Conservation (phyloP, 1,140 invertebrate genomes). For the Procambarus clarkii region DNA sequence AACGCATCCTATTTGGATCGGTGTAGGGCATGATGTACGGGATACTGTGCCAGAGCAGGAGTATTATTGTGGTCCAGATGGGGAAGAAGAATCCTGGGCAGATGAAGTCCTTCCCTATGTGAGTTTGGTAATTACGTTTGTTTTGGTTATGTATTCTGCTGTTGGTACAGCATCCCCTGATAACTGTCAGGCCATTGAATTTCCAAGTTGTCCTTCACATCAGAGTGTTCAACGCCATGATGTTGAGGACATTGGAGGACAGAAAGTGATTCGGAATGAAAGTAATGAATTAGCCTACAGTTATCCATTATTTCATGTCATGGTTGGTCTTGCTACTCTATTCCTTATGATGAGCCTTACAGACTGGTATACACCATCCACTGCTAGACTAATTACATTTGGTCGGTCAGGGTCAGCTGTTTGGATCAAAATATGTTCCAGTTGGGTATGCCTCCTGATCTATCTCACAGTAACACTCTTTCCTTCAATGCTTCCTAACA, state of each 20-base stretch:
- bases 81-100: slow-evolving; percentile 43
- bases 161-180: slow-evolving; percentile 61
- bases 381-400: slow-evolving; percentile 68
- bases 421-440: slow-evolving; percentile 98
- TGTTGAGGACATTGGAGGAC: slow-evolving; percentile 74
- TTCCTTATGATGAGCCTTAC: slow-evolving; percentile 99
- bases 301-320: slow-evolving; percentile 98
- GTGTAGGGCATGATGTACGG: slow-evolving; percentile 33
- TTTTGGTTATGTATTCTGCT: slow-evolving; percentile 61
- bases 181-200: slow-evolving; percentile 67
- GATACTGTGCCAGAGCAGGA: slow-evolving; percentile 44
- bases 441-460: slow-evolving; percentile 93
- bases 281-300: slow-evolving; percentile 93
- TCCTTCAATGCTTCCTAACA: slow-evolving; percentile 64
- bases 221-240: slow-evolving; percentile 52
- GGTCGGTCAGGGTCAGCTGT: slow-evolving; percentile 82
- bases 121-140: slow-evolving; percentile 64
- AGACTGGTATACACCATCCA: slow-evolving; percentile 97
- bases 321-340: slow-evolving; percentile 95
- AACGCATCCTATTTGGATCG: slow-evolving; percentile 29
- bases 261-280: slow-evolving; percentile 95
- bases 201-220: slow-evolving; percentile 59
- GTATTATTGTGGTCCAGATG: slow-evolving; percentile 63
- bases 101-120: slow-evolving; percentile 65
- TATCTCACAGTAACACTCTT: slow-evolving; percentile 80